Evolutionary conservation across 2,888 invertebrate genomes (phyloP).

Genomic region (Lacanobia wlatinum): DNA sequence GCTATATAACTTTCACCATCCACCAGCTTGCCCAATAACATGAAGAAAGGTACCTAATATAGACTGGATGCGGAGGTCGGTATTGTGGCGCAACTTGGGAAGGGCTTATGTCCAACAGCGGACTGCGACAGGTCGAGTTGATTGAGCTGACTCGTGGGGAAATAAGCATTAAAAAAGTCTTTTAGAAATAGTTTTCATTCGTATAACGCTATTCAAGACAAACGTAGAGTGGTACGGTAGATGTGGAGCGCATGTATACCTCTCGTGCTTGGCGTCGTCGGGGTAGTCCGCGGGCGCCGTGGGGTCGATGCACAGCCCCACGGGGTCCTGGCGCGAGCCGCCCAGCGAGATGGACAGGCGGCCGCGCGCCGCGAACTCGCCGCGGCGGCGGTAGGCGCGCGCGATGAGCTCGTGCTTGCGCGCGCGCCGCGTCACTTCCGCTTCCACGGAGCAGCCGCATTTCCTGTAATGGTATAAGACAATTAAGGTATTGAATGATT

Average conservation of each 20-base stretch:
- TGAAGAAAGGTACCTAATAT: slow-evolving; percentile 16
- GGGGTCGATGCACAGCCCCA: slow-evolving; percentile 92
- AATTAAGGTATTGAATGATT: too few relatives aligned
- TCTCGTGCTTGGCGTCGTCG: slow-evolving; percentile 86
- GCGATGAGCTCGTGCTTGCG: slow-evolving; percentile 97
- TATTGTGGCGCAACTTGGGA: slow-evolving; percentile 15
- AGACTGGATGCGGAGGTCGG: not conserved
- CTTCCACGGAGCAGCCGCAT: slow-evolving; percentile 93
- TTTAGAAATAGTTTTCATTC: not conserved
- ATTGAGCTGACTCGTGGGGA: slow-evolving; percentile 7
- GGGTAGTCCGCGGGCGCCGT: slow-evolving; percentile 83
- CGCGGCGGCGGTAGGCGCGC: slow-evolving; percentile 96
- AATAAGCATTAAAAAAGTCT: not conserved
- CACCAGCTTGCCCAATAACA: not conserved
- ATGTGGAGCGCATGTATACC: slow-evolving; percentile 67
- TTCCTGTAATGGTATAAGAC: slow-evolving; percentile 87
- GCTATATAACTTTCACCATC: not conserved
- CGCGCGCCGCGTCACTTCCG: slow-evolving; percentile 89
- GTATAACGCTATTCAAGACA: not conserved
- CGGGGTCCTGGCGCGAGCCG: slow-evolving; percentile 97
- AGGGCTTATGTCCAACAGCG: slow-evolving; percentile 6
- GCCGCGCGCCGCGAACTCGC: slow-evolving; percentile 95
- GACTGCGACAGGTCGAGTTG: slow-evolving; percentile 16
- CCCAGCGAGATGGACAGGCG: slow-evolving; percentile 96
- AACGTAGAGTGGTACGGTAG: not conserved